Base-by-base conservation (phyloP, 2,888 invertebrate genomes). In the Drosophila fungiperda region DNA sequence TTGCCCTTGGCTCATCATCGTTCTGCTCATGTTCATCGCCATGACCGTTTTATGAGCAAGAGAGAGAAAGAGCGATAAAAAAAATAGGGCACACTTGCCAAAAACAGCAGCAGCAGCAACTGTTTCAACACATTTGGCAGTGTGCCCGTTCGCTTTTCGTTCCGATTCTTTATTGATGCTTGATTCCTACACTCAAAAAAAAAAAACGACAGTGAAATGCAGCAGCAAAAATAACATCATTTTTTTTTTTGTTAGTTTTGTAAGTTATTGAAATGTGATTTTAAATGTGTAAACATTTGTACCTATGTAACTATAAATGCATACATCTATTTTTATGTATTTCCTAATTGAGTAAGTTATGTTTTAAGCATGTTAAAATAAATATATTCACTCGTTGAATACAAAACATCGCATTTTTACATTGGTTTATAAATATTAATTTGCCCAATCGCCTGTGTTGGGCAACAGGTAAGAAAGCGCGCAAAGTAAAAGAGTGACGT, bases 1-100 rank as follows among this genome's bases (percentile, higher is more conserved):
- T 89, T 95, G 95, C 89, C 95, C 95, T 91, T 95, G 95, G 95
- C 94, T 95, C 91, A 94, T 95, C 92, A 94, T 95, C 92, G 94
- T 95, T 90, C 93, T 95, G 90, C 95, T 95, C 92, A 94, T 96
- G 91, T 94, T 95, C 91, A 95, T 95, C 92, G 94, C 95, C 84
- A 95, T 95, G 94, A 94, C 95, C 92, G 94, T 95, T 93, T 94
- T 95, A 92, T 95, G 76, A 65, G 53, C 36, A 48, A 50, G 53
- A 35, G 59, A 20, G 53, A 36, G 64, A 26, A 49, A 3, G 57
- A 38, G 33, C 48, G 32, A 45, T 4, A 71, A 63, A 68, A 73
- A 62, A 69, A 71, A 62, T 63, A 70, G 73, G 87, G 89, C 90
- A 90, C 86, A 87, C 88, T 70, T 61, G 78, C 70, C 80, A 69